A percentile compares a stretch with the other conserved stretches of the same genome.
phyloP scores from a whole-genome alignment of 2,888 invertebrate species.

The Agrypnus murinus region DNA sequence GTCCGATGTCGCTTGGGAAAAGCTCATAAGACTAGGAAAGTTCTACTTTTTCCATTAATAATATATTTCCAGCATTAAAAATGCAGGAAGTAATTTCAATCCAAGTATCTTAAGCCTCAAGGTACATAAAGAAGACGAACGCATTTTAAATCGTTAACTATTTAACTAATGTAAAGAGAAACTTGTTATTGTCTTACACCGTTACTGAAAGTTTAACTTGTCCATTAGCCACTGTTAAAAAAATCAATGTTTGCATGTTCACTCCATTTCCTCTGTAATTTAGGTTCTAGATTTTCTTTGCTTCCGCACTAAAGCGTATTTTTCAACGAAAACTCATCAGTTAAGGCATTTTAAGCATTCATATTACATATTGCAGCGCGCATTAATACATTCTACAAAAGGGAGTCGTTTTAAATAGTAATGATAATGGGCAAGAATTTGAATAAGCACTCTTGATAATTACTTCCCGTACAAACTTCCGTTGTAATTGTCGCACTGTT shows the following conservation, averaged over 20 bases:
- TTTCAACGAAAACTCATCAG: background rate
- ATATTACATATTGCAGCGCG: background rate
- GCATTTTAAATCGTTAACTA: background rate
- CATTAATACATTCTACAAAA: constrained; percentile 10
- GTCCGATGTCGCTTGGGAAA: background rate
- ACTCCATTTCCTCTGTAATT: constrained; percentile 1
- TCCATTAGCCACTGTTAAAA: background rate
- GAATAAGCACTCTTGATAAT: constrained; percentile 34
- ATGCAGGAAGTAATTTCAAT: constrained; percentile 17
- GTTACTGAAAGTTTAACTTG: background rate
- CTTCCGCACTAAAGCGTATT: too few species aligned
- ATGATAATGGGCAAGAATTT: constrained; percentile 28
- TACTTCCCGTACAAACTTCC: constrained; percentile 31
- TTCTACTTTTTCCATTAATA: constrained; percentile 1
- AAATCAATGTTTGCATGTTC: constrained; percentile 10
- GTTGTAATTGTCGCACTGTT: constrained; percentile 30
- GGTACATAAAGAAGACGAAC: background rate
- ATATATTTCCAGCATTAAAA: constrained; percentile 1
- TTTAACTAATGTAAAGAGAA: background rate
- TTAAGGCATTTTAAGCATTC: background rate
- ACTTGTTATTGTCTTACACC: background rate
- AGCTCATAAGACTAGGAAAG: background rate
- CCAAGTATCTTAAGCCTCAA: background rate
- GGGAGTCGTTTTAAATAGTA: constrained; percentile 22
- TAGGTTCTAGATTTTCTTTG: too few species aligned